phyloP scores from a whole-genome alignment of 2,113 vertebrate species.

The Zapornia atra region DNA sequence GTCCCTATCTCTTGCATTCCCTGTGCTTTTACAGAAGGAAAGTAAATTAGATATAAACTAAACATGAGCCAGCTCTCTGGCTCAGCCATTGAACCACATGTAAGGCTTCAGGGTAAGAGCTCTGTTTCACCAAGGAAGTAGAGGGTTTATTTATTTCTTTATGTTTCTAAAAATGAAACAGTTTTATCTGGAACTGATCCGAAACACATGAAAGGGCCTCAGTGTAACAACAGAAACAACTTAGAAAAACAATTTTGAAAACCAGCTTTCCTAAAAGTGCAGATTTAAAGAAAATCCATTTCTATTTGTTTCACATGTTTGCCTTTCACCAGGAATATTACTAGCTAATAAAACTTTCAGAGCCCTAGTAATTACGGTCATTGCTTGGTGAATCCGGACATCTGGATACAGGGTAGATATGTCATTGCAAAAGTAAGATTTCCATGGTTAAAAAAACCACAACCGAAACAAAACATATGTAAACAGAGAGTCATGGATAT shows the following conservation, averaged over 20 bases:
- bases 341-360: constrained; percentile 25
- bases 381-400: background rate
- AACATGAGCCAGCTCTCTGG: background rate
- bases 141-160: background rate
- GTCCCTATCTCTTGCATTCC: background rate
- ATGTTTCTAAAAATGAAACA: background rate
- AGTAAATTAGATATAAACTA: background rate
- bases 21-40: background rate
- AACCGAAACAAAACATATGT: background rate
- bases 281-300: background rate
- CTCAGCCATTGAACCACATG: background rate
- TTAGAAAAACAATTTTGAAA: background rate
- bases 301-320: background rate
- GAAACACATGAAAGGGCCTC: background rate
- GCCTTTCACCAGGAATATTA: constrained; percentile 1
- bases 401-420: background rate
- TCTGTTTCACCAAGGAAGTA: background rate
- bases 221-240: background rate
- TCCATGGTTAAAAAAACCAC: background rate
- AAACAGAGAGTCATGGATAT: background rate
- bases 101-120: background rate
- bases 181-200: background rate
- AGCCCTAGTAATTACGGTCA: background rate
- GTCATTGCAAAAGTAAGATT: background rate
- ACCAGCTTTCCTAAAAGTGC: background rate